Base-by-base conservation (phyloP, 2,888 invertebrate genomes). In the Pachydiplax longipennis region DNA sequence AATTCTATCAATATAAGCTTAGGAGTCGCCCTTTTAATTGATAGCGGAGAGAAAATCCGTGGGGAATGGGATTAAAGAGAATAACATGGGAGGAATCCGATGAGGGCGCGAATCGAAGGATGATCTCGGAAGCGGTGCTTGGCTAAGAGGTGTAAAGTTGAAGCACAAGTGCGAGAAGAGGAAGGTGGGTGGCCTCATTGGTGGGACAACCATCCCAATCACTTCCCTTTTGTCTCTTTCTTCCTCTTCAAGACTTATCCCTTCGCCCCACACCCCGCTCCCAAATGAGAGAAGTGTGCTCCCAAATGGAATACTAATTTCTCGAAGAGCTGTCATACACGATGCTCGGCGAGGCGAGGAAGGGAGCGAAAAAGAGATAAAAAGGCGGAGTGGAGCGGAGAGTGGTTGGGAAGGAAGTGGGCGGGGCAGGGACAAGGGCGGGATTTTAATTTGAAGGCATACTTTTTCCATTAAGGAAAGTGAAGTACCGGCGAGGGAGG, bases 281-380 rank as follows among this genome's bases (percentile, higher is more conserved):
- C 87, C 87, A 87, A 87, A 87, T 87, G 87, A 87, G 87, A 87
- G 87, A 87, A 87, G 87, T 87, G 87, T 61, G 87, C 61, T 37
- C 61, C 61, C 87, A 87, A 87, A 87, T 87, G 87, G 87, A 87
- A 87, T 87, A 87, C 87, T 87, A 87, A 87, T 87, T 87, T 87
- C 87, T 87, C 87, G 87, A 87, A 87, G 87, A 87, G 87, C 87
- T 87, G 87, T 87, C 87, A 87, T 87, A 87, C 87, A 87, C 87
- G 87, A 40, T 87, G 61, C 87, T 87, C 61, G 87, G 22, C 87
- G 87, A 87, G 61, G 87, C 87, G 37, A 13, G 61, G 37, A 25
- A 58, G 18, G 44, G 40, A 37, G 31, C 25, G 82, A 48, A 73
- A 25, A 73, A 73, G 73, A 73, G 73, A 73, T 73, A 73, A 73